Evolutionary conservation across 1,140 invertebrate species (phyloP).

Genomic region (Heliconius congener): DNA sequence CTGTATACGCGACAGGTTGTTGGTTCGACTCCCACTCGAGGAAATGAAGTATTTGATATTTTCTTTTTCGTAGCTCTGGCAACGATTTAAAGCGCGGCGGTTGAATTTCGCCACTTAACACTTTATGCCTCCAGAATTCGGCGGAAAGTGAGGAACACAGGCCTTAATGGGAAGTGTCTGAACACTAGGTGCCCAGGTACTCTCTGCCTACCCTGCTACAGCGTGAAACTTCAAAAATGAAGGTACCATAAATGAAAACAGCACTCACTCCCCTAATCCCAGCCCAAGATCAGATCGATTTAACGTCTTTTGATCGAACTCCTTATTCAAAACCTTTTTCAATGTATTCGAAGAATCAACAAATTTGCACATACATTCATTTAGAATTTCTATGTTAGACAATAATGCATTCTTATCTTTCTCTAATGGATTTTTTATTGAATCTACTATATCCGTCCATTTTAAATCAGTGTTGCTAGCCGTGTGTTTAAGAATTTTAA

Average conservation of each 20-base stretch:
- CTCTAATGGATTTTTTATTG: constrained; percentile 29
- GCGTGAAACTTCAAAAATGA: too few relatives aligned
- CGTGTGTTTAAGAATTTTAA: constrained; percentile 65
- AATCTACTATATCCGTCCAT: constrained; percentile 52
- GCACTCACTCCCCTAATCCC: constrained; percentile 63
- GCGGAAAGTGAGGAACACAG: not conserved
- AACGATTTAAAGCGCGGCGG: not conserved
- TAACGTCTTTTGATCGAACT: constrained; percentile 55
- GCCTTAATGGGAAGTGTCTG: not conserved
- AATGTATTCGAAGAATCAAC: constrained; percentile 66
- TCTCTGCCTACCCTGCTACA: too few relatives aligned
- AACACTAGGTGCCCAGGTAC: not conserved
- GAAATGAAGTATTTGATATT: not conserved
- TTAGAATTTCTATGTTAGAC: constrained; percentile 64
- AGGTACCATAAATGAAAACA: not conserved
- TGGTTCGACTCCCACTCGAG: not conserved
- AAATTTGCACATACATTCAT: constrained; percentile 71
- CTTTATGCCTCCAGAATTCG: not conserved
- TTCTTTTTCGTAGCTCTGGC: not conserved
- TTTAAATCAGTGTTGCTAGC: constrained; percentile 60
- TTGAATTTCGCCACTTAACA: not conserved
- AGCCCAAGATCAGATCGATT: constrained; percentile 55
- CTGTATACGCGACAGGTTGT: not conserved
- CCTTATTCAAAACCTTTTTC: constrained; percentile 62
- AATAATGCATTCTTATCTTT: constrained; percentile 50